These are phyloP conservation scores for Ichneumoninae sp. DNA, from an alignment of 2,888 invertebrate species.

Conservation along the genomic window DNA sequence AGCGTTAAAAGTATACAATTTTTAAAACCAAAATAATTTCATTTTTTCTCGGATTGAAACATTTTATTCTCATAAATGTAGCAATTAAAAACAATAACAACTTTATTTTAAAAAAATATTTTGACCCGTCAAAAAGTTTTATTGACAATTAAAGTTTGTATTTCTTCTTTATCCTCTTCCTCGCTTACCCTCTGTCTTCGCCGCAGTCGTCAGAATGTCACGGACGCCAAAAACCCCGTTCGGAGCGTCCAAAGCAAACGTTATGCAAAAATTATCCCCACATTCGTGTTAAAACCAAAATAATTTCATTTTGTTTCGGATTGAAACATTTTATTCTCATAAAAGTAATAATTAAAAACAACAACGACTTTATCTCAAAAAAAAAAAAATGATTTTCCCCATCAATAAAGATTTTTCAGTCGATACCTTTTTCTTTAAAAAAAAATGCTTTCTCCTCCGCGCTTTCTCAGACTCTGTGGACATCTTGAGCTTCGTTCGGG, in stretches of 20 bases:
- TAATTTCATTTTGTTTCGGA: background rate
- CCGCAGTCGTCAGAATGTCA: background rate
- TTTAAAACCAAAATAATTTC: background rate
- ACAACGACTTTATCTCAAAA: too few species aligned
- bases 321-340: background rate
- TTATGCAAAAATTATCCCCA: background rate
- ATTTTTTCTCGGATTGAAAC: background rate
- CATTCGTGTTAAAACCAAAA: background rate
- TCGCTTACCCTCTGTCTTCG: background rate
- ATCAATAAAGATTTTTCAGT: too few species aligned
- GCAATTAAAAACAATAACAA: too few species aligned
- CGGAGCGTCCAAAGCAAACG: background rate
- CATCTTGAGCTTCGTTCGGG: background rate
- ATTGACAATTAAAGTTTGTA: conserved; percentile 4
- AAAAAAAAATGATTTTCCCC: too few species aligned
- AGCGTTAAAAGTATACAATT: background rate
- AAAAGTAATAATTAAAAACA: background rate
- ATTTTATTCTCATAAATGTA: background rate
- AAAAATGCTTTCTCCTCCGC: too few species aligned
- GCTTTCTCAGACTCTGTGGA: too few species aligned
- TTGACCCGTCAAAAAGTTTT: too few species aligned
- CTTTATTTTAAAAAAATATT: too few species aligned
- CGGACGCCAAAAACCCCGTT: background rate
- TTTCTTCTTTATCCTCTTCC: background rate
- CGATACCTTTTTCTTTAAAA: too few species aligned